Conservation (phyloP, 2,888 invertebrate genomes). For the Horisme vitalbata region DNA sequence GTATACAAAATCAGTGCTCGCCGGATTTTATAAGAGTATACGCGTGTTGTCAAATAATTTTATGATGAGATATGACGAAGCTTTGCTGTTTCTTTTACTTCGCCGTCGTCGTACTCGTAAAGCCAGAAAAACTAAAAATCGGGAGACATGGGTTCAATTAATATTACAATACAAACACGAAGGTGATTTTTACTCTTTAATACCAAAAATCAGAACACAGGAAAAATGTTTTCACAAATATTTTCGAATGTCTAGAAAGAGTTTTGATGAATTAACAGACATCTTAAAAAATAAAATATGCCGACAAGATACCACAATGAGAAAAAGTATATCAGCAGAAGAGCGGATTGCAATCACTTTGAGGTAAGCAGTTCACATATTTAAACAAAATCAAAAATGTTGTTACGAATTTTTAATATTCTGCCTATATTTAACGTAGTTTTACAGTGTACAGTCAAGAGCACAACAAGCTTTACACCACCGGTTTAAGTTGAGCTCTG, state of each 20-base stretch:
- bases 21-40: constrained; percentile 14
- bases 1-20: constrained; percentile 15
- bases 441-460: constrained; percentile 13
- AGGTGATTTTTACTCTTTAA: constrained; percentile 17
- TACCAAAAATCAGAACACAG: constrained; percentile 16
- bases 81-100: constrained; percentile 16
- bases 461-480: constrained; percentile 10
- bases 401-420: constrained; percentile 12
- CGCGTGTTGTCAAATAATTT: constrained; percentile 15
- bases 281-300: constrained; percentile 10
- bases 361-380: constrained; percentile 5
- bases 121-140: constrained; percentile 16
- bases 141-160: constrained; percentile 15
- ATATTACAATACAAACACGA: constrained; percentile 18
- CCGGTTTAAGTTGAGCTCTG: constrained; percentile 5
- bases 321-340: no score
- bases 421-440: constrained; percentile 8
- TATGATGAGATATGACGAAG: constrained; percentile 15
- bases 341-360: no score
- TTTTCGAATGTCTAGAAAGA: constrained; percentile 15
- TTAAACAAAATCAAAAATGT: constrained; percentile 10
- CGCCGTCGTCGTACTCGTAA: constrained; percentile 14
- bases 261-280: constrained; percentile 17
- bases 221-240: constrained; percentile 16
- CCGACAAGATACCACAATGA: constrained; percentile 12